Conservation (phyloP, 2,888 invertebrate genomes). For the Aphodius sticticus region DNA sequence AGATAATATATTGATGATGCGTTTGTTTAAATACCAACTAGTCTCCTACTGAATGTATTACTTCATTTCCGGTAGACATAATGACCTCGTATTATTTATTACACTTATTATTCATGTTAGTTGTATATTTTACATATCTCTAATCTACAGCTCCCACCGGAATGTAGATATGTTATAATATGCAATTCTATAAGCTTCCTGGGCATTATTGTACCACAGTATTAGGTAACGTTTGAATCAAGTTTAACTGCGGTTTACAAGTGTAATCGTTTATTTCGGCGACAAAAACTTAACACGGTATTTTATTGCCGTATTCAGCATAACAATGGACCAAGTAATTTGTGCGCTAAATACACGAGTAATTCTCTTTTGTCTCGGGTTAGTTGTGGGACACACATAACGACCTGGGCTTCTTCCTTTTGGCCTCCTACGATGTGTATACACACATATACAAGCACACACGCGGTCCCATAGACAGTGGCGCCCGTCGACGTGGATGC, state of each 20-base stretch:
- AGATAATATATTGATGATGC: too few relatives aligned
- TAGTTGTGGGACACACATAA: conserved; percentile 22
- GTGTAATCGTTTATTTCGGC: not conserved
- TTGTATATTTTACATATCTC: too few relatives aligned
- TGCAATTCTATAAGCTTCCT: too few relatives aligned
- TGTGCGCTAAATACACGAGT: conserved; percentile 23
- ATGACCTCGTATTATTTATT: too few relatives aligned
- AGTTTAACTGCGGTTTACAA: not conserved
- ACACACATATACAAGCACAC: conserved; percentile 18
- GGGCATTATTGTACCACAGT: not conserved
- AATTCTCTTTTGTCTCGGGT: conserved; percentile 25
- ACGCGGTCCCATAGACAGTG: not conserved
- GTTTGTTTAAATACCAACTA: too few relatives aligned
- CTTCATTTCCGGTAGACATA: too few relatives aligned
- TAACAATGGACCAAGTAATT: conserved; percentile 21
- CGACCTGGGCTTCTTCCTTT: conserved; percentile 21
- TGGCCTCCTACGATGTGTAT: conserved; percentile 14
- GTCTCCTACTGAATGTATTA: too few relatives aligned
- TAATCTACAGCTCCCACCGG: too few relatives aligned
- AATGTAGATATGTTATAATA: too few relatives aligned
- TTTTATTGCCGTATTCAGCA: conserved; percentile 22
- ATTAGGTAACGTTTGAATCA: not conserved
- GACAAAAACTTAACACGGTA: conserved; percentile 1
- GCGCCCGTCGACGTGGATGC: conserved; percentile 6
- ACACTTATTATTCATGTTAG: too few relatives aligned